Percentiles rank a stretch among this genome's conserved stretches.
Evolutionary conservation across 2,888 invertebrate species (phyloP).

Genomic region (Chydorus sphaericus): DNA sequence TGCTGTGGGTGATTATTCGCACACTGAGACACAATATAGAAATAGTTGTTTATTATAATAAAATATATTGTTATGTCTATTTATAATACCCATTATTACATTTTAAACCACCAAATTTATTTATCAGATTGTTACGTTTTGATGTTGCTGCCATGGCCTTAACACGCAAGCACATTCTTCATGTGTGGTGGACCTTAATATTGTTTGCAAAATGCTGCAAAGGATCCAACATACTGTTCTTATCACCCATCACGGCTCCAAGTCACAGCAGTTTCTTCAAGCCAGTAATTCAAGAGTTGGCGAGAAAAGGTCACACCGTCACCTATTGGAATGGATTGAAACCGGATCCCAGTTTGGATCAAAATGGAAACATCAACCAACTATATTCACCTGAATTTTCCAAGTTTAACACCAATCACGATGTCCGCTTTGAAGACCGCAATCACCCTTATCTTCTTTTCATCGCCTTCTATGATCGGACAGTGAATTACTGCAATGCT

Average conservation of each 20-base stretch:
- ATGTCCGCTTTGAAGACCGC: neutral
- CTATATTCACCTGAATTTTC: neutral
- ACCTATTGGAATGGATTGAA: neutral
- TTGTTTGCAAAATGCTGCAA: too few species aligned
- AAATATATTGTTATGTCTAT: too few species aligned
- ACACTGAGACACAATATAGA: too few species aligned
- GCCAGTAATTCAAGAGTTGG: neutral
- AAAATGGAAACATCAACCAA: neutral
- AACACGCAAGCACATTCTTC: too few species aligned
- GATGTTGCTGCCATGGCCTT: too few species aligned
- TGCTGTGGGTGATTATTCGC: too few species aligned
- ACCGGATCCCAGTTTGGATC: neutral
- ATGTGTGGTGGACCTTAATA: too few species aligned
- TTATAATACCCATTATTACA: too few species aligned
- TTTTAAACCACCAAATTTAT: too few species aligned
- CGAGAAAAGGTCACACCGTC: neutral
- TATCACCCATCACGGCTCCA: neutral
- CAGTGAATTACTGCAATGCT: neutral
- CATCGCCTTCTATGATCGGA: neutral
- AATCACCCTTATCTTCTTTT: neutral
- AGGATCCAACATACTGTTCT: neutral
- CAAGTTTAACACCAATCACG: neutral
- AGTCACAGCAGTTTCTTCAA: neutral
- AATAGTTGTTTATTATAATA: too few species aligned
- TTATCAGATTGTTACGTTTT: too few species aligned